Conservation (phyloP, 2,113 vertebrate genomes). For the Leucopternis melanops region DNA sequence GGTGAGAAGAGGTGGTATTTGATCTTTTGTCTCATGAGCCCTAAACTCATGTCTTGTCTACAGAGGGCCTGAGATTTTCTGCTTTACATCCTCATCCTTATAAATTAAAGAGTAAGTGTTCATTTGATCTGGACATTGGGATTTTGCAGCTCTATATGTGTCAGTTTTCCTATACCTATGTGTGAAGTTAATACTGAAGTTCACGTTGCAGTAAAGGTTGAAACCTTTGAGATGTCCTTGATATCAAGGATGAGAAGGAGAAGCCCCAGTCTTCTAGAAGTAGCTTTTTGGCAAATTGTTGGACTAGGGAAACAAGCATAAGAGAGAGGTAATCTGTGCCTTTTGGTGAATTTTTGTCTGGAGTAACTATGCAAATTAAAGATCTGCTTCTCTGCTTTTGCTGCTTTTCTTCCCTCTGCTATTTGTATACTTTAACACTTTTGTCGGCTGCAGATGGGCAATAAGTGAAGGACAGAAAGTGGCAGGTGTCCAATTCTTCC, state of each 20-base stretch:
- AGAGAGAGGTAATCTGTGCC: background rate
- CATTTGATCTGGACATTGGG: background rate
- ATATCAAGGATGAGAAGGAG: background rate
- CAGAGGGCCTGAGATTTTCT: background rate
- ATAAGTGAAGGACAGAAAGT: conserved; percentile 5
- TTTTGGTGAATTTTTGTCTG: conserved; percentile 12
- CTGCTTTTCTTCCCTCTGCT: background rate
- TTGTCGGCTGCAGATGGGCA: conserved; percentile 33
- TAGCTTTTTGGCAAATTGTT: background rate
- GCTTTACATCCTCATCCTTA: background rate
- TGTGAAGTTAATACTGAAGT: background rate
- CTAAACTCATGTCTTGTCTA: background rate
- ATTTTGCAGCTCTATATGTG: background rate
- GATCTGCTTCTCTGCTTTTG: background rate
- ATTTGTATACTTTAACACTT: conserved; percentile 29
- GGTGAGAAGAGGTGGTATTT: background rate
- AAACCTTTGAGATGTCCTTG: background rate
- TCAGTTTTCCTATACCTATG: background rate
- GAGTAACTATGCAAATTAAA: background rate
- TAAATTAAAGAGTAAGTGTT: background rate
- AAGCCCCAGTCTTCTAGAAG: background rate
- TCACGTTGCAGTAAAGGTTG: background rate
- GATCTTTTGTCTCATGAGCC: background rate
- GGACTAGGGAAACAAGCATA: background rate
- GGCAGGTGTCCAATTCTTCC: background rate